Conservation (phyloP, 1,140 invertebrate species). For the Drosophila punjabiensis region DNA sequence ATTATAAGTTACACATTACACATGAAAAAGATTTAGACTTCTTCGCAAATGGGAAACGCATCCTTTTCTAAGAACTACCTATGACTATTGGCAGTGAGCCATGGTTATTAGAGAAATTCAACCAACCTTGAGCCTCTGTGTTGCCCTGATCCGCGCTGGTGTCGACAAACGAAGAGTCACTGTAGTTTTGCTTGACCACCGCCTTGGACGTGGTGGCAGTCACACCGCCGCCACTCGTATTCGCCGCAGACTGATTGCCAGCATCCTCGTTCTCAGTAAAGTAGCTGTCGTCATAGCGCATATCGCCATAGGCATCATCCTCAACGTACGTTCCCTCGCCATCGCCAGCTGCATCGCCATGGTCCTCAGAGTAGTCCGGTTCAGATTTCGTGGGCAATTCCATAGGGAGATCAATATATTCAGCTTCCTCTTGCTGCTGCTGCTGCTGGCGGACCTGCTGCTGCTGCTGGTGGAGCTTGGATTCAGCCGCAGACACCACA, state of each 20-base stretch:
- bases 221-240: conserved; percentile 53
- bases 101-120: conserved; percentile 43
- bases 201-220: conserved; percentile 81
- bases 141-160: conserved; percentile 78
- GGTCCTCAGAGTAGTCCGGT: conserved; percentile 83
- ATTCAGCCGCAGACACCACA: conserved; percentile 55
- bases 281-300: conserved; percentile 85
- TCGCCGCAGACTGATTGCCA: conserved; percentile 55
- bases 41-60: conserved; percentile 34
- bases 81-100: conserved; percentile 28
- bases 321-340: conserved; percentile 83
- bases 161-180: conserved; percentile 65
- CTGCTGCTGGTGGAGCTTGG: conserved; percentile 43
- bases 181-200: conserved; percentile 65
- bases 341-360: conserved; percentile 79
- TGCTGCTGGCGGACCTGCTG: conserved; percentile 53
- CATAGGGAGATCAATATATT: conserved; percentile 84
- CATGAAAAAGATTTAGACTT: background rate
- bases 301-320: conserved; percentile 84
- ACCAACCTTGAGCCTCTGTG: conserved; percentile 85
- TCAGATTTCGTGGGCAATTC: conserved; percentile 85
- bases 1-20: background rate
- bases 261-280: conserved; percentile 85
- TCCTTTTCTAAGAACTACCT: conserved; percentile 25
- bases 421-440: conserved; percentile 69